Evolutionary conservation across 2,113 vertebrate species (phyloP).

Genomic region (Corythoichthys haematopterus): DNA sequence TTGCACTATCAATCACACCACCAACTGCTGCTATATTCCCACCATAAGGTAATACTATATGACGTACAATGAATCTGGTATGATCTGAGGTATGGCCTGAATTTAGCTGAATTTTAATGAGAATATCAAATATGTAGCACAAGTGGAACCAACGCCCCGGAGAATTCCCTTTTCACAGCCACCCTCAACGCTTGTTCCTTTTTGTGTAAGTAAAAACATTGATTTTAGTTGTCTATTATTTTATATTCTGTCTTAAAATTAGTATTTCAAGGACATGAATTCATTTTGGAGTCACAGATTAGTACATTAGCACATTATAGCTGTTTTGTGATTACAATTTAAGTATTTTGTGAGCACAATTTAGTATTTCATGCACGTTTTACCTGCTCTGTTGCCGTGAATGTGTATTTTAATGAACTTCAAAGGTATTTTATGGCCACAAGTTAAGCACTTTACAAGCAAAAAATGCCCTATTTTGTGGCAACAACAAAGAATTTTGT

Average conservation of each 20-base stretch:
- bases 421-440: no score
- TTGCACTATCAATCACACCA: constrained; percentile 54
- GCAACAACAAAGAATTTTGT: no score
- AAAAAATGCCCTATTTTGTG: no score
- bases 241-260: not conserved
- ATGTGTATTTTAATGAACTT: no score
- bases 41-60: constrained; percentile 67
- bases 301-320: not conserved
- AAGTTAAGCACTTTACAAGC: no score
- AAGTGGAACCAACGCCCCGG: constrained; percentile 64
- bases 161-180: constrained; percentile 72
- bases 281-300: not conserved
- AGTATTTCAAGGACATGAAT: not conserved
- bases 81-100: not conserved
- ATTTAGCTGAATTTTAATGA: not conserved
- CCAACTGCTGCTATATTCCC: constrained; percentile 62
- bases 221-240: no score
- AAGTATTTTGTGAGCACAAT: not conserved
- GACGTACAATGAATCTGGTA: not conserved
- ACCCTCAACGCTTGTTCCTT: constrained; percentile 67
- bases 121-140: constrained; percentile 43
- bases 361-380: not conserved
- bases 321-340: no score
- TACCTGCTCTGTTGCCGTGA: no score
- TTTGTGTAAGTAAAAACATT: constrained; percentile 65